Percentiles rank a stretch among this genome's conserved stretches.
Conservation (phyloP, 2,797 vertebrate species). For the Valencia hispanica region DNA sequence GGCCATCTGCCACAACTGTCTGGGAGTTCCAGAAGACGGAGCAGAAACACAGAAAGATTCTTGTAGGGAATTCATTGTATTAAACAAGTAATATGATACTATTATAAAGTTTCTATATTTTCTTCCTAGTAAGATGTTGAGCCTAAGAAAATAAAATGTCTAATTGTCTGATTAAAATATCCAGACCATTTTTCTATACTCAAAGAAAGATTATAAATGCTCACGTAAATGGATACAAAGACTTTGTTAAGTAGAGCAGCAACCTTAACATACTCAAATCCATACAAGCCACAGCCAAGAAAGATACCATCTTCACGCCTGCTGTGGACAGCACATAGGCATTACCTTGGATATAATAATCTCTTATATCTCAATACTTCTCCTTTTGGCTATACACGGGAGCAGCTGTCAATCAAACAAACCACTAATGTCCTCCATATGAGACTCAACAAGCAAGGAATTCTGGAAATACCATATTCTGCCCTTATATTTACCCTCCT, state of each 20-base stretch:
- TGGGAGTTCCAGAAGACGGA: too few species aligned
- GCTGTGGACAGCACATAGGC: conserved; percentile 70
- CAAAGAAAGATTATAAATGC: conserved; percentile 15
- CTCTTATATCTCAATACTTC: conserved; percentile 69
- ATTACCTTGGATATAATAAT: conserved; percentile 83
- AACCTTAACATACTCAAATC: conserved; percentile 71
- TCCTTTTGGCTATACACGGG: conserved; percentile 75
- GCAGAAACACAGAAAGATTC: too few species aligned
- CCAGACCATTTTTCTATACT: background rate
- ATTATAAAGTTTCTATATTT: background rate
- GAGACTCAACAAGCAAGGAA: conserved; percentile 66
- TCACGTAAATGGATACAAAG: conserved; percentile 20
- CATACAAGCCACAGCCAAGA: conserved; percentile 48
- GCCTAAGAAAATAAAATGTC: background rate
- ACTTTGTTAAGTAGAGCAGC: conserved; percentile 30
- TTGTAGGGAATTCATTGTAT: background rate
- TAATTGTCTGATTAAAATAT: background rate
- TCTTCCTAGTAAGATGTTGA: background rate
- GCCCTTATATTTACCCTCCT: conserved; percentile 78
- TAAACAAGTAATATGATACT: background rate
- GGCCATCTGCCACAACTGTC: too few species aligned
- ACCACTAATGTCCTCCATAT: conserved; percentile 78
- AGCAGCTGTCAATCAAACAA: conserved; percentile 81
- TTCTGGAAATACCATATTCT: conserved; percentile 78
- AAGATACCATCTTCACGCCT: conserved; percentile 72